Evolutionary conservation across 2,797 vertebrate genomes (phyloP).

Genomic region (Chaunax sp.): DNA sequence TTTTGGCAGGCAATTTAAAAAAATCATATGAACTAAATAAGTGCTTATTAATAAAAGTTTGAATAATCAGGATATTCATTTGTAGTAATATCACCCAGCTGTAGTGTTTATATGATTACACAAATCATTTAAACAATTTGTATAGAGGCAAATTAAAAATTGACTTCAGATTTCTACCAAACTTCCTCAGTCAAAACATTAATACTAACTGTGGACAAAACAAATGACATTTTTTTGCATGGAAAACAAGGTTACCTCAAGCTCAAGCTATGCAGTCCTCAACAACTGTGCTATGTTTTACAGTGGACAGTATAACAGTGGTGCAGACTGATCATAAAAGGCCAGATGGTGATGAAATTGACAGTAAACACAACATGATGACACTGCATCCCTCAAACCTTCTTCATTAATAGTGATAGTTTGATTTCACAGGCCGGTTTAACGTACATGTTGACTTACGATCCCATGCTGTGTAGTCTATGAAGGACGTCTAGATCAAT

Average conservation of each 20-base stretch:
- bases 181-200: too few species aligned
- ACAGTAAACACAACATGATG: conserved; percentile 9
- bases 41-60: too few species aligned
- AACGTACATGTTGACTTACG: conserved; percentile 7
- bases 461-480: neutral
- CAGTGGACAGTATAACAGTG: neutral
- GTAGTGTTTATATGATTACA: too few species aligned
- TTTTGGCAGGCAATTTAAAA: too few species aligned
- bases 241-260: neutral
- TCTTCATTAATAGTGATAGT: conserved; percentile 17
- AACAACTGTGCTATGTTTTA: neutral
- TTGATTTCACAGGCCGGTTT: conserved; percentile 9
- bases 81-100: too few species aligned
- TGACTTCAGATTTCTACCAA: too few species aligned
- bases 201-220: too few species aligned
- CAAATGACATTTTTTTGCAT: neutral
- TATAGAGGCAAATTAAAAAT: too few species aligned
- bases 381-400: conserved; percentile 4
- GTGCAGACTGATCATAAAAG: neutral
- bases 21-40: too few species aligned
- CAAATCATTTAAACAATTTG: too few species aligned
- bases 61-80: too few species aligned
- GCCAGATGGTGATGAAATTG: conserved; percentile 20
- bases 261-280: neutral
- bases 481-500: neutral